Evolutionary conservation across 1,140 invertebrate genomes (phyloP).

Genomic region (Apis cerana): DNA sequence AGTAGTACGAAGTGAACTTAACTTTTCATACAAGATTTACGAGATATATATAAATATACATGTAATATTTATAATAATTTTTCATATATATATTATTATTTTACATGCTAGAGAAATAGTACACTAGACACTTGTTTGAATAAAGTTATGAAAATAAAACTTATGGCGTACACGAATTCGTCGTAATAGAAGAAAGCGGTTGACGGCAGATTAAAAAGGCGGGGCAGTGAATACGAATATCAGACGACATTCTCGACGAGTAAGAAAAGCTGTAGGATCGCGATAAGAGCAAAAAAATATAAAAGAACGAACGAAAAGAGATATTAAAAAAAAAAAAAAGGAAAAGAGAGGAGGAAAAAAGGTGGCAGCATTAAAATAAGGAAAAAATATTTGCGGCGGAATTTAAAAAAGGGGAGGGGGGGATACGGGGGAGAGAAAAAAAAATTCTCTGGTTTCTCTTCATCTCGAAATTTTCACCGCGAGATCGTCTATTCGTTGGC

Average conservation of each 20-base stretch:
- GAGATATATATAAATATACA: constrained; percentile 65
- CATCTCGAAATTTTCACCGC: constrained; percentile 30
- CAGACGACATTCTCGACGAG: constrained; percentile 20
- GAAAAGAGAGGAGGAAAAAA: too few species aligned
- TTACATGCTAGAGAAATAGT: constrained; percentile 70
- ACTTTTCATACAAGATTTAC: constrained; percentile 66
- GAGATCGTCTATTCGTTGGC: not conserved
- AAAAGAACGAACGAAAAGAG: not conserved
- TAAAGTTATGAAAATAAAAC: constrained; percentile 56
- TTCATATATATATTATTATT: constrained; percentile 72
- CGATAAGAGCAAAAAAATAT: not conserved
- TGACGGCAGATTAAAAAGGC: constrained; percentile 36
- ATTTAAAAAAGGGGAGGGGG: not conserved
- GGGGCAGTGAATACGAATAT: constrained; percentile 33
- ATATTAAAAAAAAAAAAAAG: too few species aligned
- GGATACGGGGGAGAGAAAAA: not conserved
- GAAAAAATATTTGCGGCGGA: constrained; percentile 22
- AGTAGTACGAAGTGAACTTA: constrained; percentile 69
- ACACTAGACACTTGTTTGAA: constrained; percentile 68
- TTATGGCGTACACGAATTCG: constrained; percentile 35
- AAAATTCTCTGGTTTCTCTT: constrained; percentile 27
- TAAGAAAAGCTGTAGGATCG: not conserved
- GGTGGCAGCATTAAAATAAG: constrained; percentile 26
- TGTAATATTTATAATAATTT: constrained; percentile 38
- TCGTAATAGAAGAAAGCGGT: constrained; percentile 37